Evolutionary conservation across 2,113 vertebrate species (phyloP), one percentile per base, ranked within the genome.

Genomic region (Syrrhaptes paradoxus): DNA sequence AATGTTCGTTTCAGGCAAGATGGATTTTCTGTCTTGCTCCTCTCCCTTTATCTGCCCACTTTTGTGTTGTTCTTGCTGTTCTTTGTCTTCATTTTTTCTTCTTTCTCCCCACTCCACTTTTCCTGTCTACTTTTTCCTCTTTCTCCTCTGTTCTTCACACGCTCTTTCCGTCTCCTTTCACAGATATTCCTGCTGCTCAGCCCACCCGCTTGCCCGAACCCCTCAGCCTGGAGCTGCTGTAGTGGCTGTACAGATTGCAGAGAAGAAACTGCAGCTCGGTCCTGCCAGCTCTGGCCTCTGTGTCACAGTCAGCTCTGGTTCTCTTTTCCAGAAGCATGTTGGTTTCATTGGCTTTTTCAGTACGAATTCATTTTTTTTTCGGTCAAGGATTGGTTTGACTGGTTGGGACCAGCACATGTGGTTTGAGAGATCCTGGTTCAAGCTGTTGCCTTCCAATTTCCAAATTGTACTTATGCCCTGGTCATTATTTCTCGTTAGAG

Each of bases 21-120:
- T 89, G 71, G 85, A 93, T 96, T 94, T 94, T 93, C 68, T 93
- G 82, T 84, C 93, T 67, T 87, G 15, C 41, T 92, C 21, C 20
- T 82, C 63, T 80, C 15, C 54, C n/a, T 94, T 97, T 94, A 87
- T 95, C 54, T 83, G 32, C 5, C 26, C 29, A 3, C 10, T 67
- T 95, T 75, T 78, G 34, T 46, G 43, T 90, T 88, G 88, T 86
- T 93, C 79, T 77, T 88, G 36, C 22, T 63, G 46, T 41, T 78
- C 52, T 95, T 91, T 73, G 46, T 85, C 75, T 87, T 87, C 1
- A 12, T 83, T 80, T 92, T 84, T 67, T 49, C 46, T 93, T 66
- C n/a, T 74, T 85, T 57, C 32, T 54, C 7, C 18, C 7, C 7
- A 41, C 10, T 9, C 15, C 10, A 1, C 7, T 62, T 54, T 66